Evolutionary conservation across 2,797 vertebrate genomes (phyloP), one percentile per base, ranked within the genome.

Genomic region (Enoplosus armatus): DNA sequence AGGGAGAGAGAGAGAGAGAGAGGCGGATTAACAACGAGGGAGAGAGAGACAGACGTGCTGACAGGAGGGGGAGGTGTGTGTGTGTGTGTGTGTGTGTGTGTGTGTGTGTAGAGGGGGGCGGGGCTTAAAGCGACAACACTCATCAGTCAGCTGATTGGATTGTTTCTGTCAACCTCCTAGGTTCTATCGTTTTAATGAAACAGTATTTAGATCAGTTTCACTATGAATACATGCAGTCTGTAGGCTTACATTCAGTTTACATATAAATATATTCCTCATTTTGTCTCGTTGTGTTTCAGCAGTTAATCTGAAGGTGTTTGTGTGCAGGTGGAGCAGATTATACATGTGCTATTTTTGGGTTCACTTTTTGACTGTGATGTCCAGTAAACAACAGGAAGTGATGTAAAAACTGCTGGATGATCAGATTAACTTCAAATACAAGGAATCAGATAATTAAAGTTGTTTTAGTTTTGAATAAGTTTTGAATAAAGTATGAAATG

Each of bases 11-110:
- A 33, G 59, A 67, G 9, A 35, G 62, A 43, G 79, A 37, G n/a
- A 50, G 68, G 41, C n/a, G 76, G 86, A 84, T 82, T 82, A 86
- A 37, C 75, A 8, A 6, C 1, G 55, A 43, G 43, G 61, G 59
- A 56, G 50, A 79, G 37, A 35, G 51, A 22, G 39, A 31, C 22
- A 27, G 41, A 45, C 26, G 61, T 31, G 14, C 20, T 50, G 62
- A 51, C 29, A 14, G 51, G 63, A 50, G 72, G 54, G 78, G 62
- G 82, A 18, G 53, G 35, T 8, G 48, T 6, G 68, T 22, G 76
- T 26, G 58, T 6, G 65, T 22, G 69, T 35, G 72, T 33, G 68
- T 22, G 54, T 33, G 72, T 20, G 72, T 26, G 50, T 22, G 62
- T 18, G 58, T 12, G 48, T 31, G 50, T 27, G 50, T n/a, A 10